Evolutionary conservation across 2,888 invertebrate species (phyloP).

Genomic region (Fragum whitleyi): DNA sequence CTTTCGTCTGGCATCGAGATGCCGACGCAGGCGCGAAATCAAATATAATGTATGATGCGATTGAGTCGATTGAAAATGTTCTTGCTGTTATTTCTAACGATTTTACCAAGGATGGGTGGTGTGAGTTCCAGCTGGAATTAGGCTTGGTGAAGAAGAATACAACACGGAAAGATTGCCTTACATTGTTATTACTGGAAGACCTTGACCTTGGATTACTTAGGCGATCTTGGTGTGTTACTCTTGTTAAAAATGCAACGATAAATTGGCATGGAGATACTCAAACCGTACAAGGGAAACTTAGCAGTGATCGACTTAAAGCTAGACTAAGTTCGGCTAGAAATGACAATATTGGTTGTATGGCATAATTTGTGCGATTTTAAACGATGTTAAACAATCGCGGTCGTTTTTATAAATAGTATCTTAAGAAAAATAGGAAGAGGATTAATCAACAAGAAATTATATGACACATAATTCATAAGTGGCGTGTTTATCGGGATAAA

Average conservation of each 20-base stretch:
- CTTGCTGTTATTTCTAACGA: background rate
- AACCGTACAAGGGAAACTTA: background rate
- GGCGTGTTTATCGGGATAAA: too few relatives aligned
- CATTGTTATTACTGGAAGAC: conserved; percentile 1
- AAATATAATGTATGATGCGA: conserved; percentile 6
- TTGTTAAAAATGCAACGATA: background rate
- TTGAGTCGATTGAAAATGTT: background rate
- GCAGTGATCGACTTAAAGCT: background rate
- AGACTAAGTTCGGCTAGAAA: background rate
- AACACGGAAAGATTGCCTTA: background rate
- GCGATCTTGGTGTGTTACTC: conserved; percentile 7
- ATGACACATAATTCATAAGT: too few relatives aligned
- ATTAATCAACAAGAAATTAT: too few relatives aligned
- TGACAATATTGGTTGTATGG: too few relatives aligned
- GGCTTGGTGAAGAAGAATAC: background rate
- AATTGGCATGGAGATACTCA: background rate
- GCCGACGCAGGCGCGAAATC: background rate
- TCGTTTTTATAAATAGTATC: too few relatives aligned
- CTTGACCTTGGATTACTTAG: background rate
- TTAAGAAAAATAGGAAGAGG: too few relatives aligned
- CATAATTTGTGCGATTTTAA: too few relatives aligned
- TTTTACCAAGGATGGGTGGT: background rate
- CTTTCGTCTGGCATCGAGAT: conserved; percentile 9
- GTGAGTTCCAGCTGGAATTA: background rate
- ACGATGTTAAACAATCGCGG: too few relatives aligned